These are phyloP conservation scores for Campoletis raptor DNA, from an alignment of 2,888 invertebrate genomes.

Conservation along the genomic window DNA sequence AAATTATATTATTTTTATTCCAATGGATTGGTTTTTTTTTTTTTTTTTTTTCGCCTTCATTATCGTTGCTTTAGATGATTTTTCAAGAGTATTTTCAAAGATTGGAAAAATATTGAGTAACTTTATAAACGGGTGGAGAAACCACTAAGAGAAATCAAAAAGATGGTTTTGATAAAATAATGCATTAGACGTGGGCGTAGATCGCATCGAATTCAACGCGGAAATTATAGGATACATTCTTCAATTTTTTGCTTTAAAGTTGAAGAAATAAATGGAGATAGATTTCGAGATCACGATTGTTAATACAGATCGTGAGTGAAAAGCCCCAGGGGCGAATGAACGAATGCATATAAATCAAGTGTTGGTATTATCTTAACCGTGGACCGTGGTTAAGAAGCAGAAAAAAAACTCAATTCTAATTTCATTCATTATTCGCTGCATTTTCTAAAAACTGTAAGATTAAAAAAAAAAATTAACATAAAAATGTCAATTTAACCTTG, in stretches of 20 bases:
- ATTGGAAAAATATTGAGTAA: background rate
- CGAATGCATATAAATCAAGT: slow-evolving; percentile 46
- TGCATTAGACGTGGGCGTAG: slow-evolving; percentile 14
- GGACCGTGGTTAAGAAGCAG: background rate
- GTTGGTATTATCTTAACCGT: slow-evolving; percentile 22
- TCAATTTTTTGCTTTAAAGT: slow-evolving; percentile 14
- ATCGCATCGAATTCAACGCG: slow-evolving; percentile 44
- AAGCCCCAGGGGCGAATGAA: slow-evolving; percentile 47
- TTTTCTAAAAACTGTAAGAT: background rate
- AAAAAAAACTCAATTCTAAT: background rate
- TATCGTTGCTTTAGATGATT: background rate
- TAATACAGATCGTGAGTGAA: slow-evolving; percentile 75
- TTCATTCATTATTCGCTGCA: background rate
- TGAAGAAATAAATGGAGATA: slow-evolving; percentile 70
- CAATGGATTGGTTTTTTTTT: background rate
- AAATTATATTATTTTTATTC: background rate
- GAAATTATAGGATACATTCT: slow-evolving; percentile 41
- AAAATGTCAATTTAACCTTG: background rate
- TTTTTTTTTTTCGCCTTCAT: background rate
- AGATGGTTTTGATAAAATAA: slow-evolving; percentile 20
- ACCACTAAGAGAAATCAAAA: slow-evolving; percentile 1
- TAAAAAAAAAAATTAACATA: background rate
- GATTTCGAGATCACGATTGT: slow-evolving; percentile 64
- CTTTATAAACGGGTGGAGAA: background rate
- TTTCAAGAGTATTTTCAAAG: background rate